Evolutionary conservation across 2,888 invertebrate genomes (phyloP), one percentile per base, ranked within the genome.

Genomic region (Prosapia bicincta): DNA sequence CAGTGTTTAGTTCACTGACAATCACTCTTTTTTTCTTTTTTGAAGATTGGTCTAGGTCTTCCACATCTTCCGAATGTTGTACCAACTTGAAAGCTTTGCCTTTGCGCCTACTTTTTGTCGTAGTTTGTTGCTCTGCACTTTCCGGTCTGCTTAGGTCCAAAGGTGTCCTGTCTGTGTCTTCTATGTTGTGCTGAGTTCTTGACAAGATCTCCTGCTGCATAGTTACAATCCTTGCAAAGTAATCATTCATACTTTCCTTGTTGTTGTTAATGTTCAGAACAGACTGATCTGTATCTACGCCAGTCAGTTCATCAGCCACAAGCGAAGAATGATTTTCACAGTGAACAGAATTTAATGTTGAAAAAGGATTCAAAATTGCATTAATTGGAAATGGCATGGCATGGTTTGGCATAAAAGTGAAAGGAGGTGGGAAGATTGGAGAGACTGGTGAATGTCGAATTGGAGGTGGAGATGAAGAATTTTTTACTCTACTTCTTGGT

Each of bases 1-100:
- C 15, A 20, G 32, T 26, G 7, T 20, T 0, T 2, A 20, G 7
- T 20, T 54, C 54, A n/a, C 68, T 26, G n/a, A 26, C 20, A n/a
- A n/a, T n/a, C 20, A 69, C 68, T 9, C 30, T 25, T 26, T 79
- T 86, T 85, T 0, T 86, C 86, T n/a, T 86, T 0, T 86, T 86
- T 9, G 89, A 88, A 2, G 85, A 86, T 13, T 81, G 83, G 69
- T 82, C 82, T 77, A 85, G 85, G 25, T 85, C 85, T n/a, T 81
- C 80, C 26, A 79, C 80, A 9, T 76, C 77, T 66, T 86, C 87
- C 70, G 86, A 86, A 10, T 82, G 79, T 79, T 87, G 85, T 15
- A 87, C 83, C 72, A 97, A 85, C 81, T 95, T 95, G 81, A 91
- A 91, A 0, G 96, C 95, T 71, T 92, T 92, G 0, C 96, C 96